Evolutionary conservation across 2,113 vertebrate genomes (phyloP), one percentile per base, ranked within the genome.

Genomic region (Anolis sagrei): DNA sequence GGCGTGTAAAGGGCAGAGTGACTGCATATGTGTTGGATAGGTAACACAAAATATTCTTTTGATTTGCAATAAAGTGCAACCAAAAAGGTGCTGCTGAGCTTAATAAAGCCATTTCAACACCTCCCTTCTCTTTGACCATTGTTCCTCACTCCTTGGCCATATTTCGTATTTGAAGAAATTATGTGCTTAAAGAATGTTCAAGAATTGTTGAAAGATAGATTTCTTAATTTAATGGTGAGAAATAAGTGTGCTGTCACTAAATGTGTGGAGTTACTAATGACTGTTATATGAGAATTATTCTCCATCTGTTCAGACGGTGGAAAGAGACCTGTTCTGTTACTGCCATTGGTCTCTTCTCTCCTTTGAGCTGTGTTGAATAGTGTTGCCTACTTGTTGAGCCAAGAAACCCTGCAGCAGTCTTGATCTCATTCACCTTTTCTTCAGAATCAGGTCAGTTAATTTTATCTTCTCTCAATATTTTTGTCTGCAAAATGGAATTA

Each of bases 391-490:
- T 39, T 78, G 48, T 27, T 61, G 78, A 85, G 36, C 32, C 64
- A 70, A 79, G 75, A 78, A 70, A 13, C 32, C 36, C 39, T 32
- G n/a, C 5, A 69, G 34, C 62, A 44, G 39, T 58, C 32, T 32
- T 78, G 49, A 32, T 58, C 7, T 70, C 49, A 7, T 49, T 19
- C 7, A 7, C 34, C 13, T 4, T 23, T 2, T 36, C 51, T 25
- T 34, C 34, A 36, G n/a, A 66, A 76, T 66, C 13, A 13, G 29
- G 25, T 69, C 2, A 86, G 83, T 64, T 85, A 86, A 84, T 61
- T 76, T 85, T 58, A n/a, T 85, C 36, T 29, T 10, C 2, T 72
- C 44, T 78, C 27, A 80, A n/a, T 69, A 91, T 83, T 91, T 39
- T 84, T 58, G 83, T 87, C 61, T 85, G 44, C 51, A 85, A 93